A percentile compares a stretch with the other conserved stretches of the same genome.
These are phyloP conservation scores for Carapus acus DNA, from an alignment of 2,797 vertebrate species.

Conservation along the genomic window DNA sequence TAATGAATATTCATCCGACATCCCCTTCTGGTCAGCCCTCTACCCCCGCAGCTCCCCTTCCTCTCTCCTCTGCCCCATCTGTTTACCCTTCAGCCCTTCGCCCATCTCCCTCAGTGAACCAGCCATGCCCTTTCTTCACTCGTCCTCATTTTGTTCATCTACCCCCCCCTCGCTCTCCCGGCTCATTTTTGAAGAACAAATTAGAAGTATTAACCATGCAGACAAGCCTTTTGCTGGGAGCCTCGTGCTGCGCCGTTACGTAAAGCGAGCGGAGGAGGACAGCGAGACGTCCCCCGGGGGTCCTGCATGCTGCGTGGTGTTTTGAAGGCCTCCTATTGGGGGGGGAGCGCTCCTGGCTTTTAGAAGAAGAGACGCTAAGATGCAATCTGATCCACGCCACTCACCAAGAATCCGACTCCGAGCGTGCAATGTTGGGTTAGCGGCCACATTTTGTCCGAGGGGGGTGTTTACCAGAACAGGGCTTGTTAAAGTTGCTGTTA, in stretches of 20 bases:
- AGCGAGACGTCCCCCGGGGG: conserved; percentile 34
- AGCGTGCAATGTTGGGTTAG: no score
- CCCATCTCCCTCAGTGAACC: conserved; percentile 32
- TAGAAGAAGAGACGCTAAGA: conserved; percentile 6
- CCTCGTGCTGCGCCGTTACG: conserved; percentile 42
- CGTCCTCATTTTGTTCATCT: conserved; percentile 36
- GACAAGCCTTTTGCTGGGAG: conserved; percentile 32
- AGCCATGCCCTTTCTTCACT: conserved; percentile 38
- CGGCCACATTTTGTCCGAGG: no score
- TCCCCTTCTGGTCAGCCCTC: conserved; percentile 30
- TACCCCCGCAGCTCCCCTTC: conserved; percentile 13
- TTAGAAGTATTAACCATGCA: conserved; percentile 41
- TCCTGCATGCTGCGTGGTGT: conserved; percentile 34
- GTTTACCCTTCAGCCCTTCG: conserved; percentile 38
- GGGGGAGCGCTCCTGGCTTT: conserved; percentile 31
- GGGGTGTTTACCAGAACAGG: no score
- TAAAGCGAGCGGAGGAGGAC: conserved; percentile 52
- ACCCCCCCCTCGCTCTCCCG: conserved; percentile 47
- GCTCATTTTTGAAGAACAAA: conserved; percentile 55
- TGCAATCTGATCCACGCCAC: background rate
- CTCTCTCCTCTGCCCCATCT: conserved; percentile 14
- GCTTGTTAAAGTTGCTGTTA: no score
- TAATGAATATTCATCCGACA: conserved; percentile 50
- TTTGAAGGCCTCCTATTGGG: no score
- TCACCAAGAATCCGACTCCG: no score